Conservation (phyloP, 2,888 invertebrate genomes). For the Harpagoxenus sublaevis region DNA sequence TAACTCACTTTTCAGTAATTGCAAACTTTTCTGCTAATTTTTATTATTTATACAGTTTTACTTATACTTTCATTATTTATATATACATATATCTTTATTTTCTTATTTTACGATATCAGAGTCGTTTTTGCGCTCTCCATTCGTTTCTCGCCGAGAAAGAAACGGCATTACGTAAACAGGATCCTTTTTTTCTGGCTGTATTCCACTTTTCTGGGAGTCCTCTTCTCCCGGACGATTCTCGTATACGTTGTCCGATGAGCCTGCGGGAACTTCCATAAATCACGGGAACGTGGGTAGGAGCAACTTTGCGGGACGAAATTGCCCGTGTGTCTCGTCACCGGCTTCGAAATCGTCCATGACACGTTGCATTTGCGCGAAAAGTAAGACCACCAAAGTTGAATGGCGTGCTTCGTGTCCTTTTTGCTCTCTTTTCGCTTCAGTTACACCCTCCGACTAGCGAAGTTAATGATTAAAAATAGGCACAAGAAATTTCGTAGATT, state of each 20-base stretch:
- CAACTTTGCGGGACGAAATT: slow-evolving; percentile 64
- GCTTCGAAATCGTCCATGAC: slow-evolving; percentile 20
- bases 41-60: neutral
- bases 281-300: slow-evolving; percentile 56
- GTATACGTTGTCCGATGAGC: slow-evolving; percentile 36
- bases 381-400: slow-evolving; percentile 72
- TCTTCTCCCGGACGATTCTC: slow-evolving; percentile 12
- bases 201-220: slow-evolving; percentile 40
- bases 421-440: slow-evolving; percentile 17
- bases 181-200: slow-evolving; percentile 10
- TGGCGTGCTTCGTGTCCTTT: slow-evolving; percentile 29
- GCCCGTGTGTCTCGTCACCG: slow-evolving; percentile 59
- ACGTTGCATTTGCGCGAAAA: slow-evolving; percentile 56
- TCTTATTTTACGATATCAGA: neutral
- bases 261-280: slow-evolving; percentile 66
- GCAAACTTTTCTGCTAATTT: neutral
- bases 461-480: slow-evolving; percentile 8
- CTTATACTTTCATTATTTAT: neutral
- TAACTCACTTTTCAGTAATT: neutral
- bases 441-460: slow-evolving; percentile 22
- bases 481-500: neutral
- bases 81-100: neutral
- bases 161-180: slow-evolving; percentile 23
- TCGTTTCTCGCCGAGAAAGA: neutral
- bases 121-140: neutral